phyloP scores from a whole-genome alignment of 1,140 invertebrate species.

The Pentalonia nigronervosa region DNA sequence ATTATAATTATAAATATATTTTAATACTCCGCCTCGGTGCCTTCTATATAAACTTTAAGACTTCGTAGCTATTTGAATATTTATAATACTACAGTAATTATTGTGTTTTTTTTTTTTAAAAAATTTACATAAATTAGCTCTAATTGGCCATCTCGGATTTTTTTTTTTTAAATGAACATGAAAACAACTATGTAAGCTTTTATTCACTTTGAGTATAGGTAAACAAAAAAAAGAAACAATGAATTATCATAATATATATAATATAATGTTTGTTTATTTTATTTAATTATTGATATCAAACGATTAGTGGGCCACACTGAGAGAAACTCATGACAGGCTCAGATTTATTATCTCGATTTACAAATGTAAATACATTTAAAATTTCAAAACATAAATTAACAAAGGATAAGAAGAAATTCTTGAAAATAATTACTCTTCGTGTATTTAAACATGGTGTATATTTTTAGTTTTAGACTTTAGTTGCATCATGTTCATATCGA shows the following conservation, averaged over 20 bases:
- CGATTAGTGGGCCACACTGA: too few relatives aligned
- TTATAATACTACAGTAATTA: not conserved
- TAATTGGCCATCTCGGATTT: not conserved
- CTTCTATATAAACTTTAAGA: not conserved
- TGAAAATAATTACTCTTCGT: too few relatives aligned
- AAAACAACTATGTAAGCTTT: not conserved
- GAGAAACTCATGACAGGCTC: too few relatives aligned
- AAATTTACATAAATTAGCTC: not conserved
- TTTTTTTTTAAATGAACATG: not conserved
- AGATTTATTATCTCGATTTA: too few relatives aligned
- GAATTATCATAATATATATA: not conserved
- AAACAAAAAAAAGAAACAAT: not conserved
- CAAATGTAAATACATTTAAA: too few relatives aligned
- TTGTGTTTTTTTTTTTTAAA: not conserved
- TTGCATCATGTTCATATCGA: too few relatives aligned
- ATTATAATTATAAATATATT: constrained; percentile 11
- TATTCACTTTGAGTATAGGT: not conserved
- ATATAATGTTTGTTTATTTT: not conserved
- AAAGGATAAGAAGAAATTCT: too few relatives aligned
- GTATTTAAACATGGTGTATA: too few relatives aligned
- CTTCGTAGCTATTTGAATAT: not conserved
- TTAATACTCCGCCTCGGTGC: not conserved
- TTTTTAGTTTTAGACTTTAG: too few relatives aligned
- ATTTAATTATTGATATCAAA: too few relatives aligned
- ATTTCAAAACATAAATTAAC: too few relatives aligned